Conservation (phyloP, 2,888 invertebrate genomes). For the Frankliniella fusca region DNA sequence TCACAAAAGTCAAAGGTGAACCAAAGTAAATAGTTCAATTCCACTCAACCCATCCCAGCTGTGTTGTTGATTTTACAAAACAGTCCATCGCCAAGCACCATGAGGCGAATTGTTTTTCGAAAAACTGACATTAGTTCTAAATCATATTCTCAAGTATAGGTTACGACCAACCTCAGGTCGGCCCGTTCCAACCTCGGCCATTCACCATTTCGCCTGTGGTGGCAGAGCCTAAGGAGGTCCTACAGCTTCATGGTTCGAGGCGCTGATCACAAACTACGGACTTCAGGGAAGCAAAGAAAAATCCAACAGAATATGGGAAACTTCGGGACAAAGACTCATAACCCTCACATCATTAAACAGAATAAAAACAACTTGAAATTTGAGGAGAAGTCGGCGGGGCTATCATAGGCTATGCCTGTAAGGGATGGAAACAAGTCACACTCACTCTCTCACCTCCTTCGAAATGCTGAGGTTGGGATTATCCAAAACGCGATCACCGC, state of each 20-base stretch:
- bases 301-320: background rate
- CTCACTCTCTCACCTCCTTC: conserved; percentile 14
- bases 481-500: conserved; percentile 16
- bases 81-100: background rate
- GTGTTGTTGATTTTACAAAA: background rate
- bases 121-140: too few species aligned
- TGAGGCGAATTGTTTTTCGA: background rate
- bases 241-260: background rate
- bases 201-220: background rate
- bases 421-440: conserved; percentile 18
- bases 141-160: background rate
- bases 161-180: background rate
- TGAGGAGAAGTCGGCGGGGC: background rate
- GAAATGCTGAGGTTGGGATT: conserved; percentile 22
- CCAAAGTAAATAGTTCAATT: background rate
- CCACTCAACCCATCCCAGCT: background rate
- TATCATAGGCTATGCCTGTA: background rate
- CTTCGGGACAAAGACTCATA: background rate
- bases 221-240: background rate
- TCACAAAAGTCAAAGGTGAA: too few species aligned
- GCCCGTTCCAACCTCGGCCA: conserved; percentile 13
- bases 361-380: background rate
- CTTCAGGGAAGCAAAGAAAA: background rate
- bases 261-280: background rate
- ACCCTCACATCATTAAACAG: too few species aligned